A percentile compares a stretch with the other conserved stretches of the same genome.
Evolutionary conservation across 1,140 invertebrate genomes (phyloP).

Genomic region (Leptopilina clavipes): DNA sequence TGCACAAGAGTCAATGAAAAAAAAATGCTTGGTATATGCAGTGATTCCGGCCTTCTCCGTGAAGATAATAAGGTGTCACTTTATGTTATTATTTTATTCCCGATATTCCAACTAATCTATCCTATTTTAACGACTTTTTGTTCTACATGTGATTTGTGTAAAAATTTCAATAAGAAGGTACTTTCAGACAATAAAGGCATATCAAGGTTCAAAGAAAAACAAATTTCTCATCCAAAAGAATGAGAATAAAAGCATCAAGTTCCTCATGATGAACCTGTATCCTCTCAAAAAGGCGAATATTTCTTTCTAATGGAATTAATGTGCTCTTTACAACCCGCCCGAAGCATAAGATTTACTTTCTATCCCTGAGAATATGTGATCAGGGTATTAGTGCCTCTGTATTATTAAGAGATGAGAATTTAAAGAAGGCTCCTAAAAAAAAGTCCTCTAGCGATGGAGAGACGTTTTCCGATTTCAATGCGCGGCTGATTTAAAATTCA

Average conservation of each 20-base stretch:
- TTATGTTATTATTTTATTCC: no score
- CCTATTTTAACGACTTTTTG: no score
- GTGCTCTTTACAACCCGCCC: conserved; percentile 67
- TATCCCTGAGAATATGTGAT: conserved; percentile 74
- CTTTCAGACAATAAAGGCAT: neutral
- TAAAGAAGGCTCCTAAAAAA: conserved; percentile 58
- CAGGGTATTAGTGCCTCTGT: conserved; percentile 73
- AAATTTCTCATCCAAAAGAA: neutral
- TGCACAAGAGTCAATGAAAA: neutral
- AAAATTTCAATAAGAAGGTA: no score
- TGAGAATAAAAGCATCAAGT: neutral
- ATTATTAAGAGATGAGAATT: conserved; percentile 73
- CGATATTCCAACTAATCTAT: no score
- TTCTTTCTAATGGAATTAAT: conserved; percentile 71
- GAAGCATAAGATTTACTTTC: conserved; percentile 68
- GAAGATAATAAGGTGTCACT: no score
- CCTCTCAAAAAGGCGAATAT: conserved; percentile 44
- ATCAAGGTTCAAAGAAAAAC: neutral
- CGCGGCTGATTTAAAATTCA: conserved; percentile 74
- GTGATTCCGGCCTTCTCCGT: no score
- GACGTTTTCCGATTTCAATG: conserved; percentile 73
- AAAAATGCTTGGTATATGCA: no score
- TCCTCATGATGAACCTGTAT: neutral
- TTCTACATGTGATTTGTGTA: no score
- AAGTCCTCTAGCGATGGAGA: conserved; percentile 69